Evolutionary conservation across 2,113 vertebrate genomes (phyloP).

Genomic region (Lanius collurio): DNA sequence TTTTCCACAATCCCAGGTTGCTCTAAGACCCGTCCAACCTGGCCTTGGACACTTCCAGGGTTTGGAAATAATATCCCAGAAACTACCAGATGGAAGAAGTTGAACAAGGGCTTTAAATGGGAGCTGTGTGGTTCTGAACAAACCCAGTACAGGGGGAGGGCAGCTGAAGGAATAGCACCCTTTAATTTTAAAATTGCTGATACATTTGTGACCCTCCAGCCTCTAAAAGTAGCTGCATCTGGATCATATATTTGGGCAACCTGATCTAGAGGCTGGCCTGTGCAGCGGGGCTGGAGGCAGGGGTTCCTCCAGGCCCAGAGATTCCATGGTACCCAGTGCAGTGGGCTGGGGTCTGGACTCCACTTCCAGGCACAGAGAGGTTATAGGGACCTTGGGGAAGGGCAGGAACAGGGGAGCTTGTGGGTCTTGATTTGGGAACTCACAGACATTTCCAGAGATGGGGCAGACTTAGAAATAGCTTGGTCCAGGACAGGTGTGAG

Average conservation of each 20-base stretch:
- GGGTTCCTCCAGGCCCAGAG: not conserved
- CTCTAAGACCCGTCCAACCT: not conserved
- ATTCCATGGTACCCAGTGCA: rapidly evolving
- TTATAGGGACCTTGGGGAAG: not conserved
- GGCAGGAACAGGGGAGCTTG: not conserved
- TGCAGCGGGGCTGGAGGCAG: not conserved
- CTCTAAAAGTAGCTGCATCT: not conserved
- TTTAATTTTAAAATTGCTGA: not conserved
- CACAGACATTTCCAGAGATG: not conserved
- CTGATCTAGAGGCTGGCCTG: no score
- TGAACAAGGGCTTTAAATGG: not conserved
- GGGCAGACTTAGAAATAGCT: not conserved
- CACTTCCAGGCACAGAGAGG: not conserved
- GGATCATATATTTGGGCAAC: not conserved
- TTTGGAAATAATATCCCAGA: not conserved
- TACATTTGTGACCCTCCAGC: not conserved
- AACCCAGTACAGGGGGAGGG: not conserved
- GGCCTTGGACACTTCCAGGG: not conserved
- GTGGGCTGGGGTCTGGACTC: not conserved
- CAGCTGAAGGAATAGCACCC: not conserved
- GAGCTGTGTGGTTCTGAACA: not conserved
- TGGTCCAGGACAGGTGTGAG: not conserved
- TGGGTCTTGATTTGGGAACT: not conserved
- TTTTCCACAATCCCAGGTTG: not conserved
- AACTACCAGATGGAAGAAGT: not conserved